These are phyloP conservation scores for Apostichopus parvimensis DNA, from an alignment of 35 echinoderm and acorn worm genomes.

Conservation along the genomic window DNA sequence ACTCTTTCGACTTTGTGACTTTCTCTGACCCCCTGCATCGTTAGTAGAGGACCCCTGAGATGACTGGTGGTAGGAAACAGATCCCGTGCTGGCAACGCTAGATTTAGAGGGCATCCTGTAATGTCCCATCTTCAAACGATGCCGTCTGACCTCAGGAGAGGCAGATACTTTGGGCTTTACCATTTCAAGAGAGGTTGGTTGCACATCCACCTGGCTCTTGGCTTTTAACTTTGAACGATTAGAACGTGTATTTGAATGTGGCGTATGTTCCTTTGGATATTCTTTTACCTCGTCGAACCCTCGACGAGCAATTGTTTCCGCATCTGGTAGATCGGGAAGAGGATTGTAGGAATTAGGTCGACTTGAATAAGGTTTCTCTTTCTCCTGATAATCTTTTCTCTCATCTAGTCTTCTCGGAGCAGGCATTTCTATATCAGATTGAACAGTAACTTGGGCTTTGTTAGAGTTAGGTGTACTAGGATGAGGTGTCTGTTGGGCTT, in stretches of 20 bases:
- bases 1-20: not conserved
- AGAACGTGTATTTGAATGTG: not conserved
- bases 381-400: slow-evolving; percentile 13
- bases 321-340: not conserved
- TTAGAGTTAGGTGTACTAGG: not conserved
- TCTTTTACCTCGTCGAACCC: not conserved
- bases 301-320: slow-evolving; percentile 20
- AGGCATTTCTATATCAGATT: not conserved
- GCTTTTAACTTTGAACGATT: not conserved
- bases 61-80: slow-evolving; percentile 49
- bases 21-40: not conserved
- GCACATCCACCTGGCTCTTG: not conserved
- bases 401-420: not conserved
- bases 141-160: slow-evolving; percentile 43
- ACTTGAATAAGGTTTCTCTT: slow-evolving; percentile 15
- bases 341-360: not conserved
- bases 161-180: slow-evolving; percentile 9
- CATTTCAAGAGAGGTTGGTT: not conserved
- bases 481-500: not conserved
- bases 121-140: not conserved
- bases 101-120: slow-evolving; percentile 46
- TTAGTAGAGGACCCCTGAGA: slow-evolving; percentile 43
- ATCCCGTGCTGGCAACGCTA: slow-evolving; percentile 37
- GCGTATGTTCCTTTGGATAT: not conserved
- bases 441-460: not conserved